These are phyloP conservation scores for Caerostris extrusa DNA, from an alignment of 1,140 invertebrate species.

Conservation along the genomic window DNA sequence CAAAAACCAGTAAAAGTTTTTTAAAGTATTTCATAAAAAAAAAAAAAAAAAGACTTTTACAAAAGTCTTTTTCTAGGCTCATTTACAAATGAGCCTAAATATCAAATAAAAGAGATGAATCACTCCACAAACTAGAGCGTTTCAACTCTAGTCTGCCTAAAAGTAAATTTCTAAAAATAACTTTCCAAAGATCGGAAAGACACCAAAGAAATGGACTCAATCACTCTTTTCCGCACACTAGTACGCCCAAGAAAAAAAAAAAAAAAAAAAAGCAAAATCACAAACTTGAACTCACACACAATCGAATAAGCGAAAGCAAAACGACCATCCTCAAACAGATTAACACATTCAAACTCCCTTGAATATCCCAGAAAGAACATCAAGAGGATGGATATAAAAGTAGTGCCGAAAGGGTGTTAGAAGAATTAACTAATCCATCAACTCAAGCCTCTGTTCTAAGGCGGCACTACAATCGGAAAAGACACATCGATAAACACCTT, in stretches of 20 bases:
- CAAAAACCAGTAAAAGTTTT: too few species aligned
- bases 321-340: conserved; percentile 34
- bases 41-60: too few species aligned
- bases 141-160: background rate
- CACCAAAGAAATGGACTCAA: background rate
- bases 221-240: background rate
- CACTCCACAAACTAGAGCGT: background rate
- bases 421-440: conserved; percentile 77
- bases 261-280: conserved; percentile 15
- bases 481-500: conserved; percentile 77
- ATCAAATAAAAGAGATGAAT: background rate
- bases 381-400: conserved; percentile 24
- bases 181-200: background rate
- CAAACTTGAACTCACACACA: conserved; percentile 21
- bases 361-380: background rate
- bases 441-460: background rate
- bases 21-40: too few species aligned
- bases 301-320: conserved; percentile 45
- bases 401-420: conserved; percentile 62
- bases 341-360: conserved; percentile 20
- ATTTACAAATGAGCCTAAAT: background rate
- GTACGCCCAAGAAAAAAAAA: background rate
- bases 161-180: background rate
- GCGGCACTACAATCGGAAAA: conserved; percentile 59
- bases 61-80: too few species aligned